These are phyloP conservation scores for Streptopelia turtur DNA, from an alignment of 2,797 vertebrate species.

Conservation along the genomic window DNA sequence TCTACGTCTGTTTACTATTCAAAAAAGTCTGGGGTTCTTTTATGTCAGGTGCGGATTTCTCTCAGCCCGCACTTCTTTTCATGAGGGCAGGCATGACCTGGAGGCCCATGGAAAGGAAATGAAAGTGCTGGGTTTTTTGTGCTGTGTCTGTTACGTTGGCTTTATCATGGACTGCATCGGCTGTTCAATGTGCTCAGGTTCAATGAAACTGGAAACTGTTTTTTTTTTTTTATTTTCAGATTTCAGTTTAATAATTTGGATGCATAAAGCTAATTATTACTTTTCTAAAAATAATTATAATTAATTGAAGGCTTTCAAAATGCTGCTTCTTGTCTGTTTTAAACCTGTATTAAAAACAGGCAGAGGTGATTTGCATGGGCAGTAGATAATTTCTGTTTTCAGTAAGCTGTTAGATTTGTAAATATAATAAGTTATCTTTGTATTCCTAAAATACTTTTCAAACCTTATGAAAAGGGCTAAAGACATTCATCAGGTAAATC, in stretches of 20 bases:
- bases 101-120: neutral
- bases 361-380: neutral
- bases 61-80: neutral
- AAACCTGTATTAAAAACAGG: neutral
- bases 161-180: neutral
- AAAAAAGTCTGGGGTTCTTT: neutral
- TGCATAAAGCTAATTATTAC: neutral
- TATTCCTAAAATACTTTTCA: neutral
- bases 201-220: neutral
- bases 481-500: neutral
- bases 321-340: neutral
- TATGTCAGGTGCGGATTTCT: neutral
- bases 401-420: neutral
- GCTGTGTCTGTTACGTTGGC: neutral
- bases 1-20: neutral
- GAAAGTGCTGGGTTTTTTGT: neutral
- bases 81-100: neutral
- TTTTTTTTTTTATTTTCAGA: neutral
- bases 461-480: neutral
- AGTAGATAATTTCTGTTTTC: neutral
- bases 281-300: neutral
- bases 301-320: neutral
- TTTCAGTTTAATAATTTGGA: neutral
- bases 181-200: neutral
- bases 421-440: neutral